Conservation (phyloP, 2,113 vertebrate genomes). For the Erpornis zantholeuca region DNA sequence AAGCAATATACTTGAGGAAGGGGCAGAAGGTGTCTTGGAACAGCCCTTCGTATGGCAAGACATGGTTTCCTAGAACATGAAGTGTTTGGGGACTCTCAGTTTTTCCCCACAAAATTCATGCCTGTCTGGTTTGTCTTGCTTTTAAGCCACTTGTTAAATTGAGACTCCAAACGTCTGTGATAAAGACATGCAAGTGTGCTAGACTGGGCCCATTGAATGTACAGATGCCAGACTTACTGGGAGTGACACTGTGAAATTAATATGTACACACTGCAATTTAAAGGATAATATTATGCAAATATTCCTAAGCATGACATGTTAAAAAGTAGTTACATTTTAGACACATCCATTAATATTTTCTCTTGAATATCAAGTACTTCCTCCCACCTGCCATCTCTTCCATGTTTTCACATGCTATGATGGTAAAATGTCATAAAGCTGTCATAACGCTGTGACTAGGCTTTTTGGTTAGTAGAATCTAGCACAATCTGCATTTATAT, state of each 20-base stretch:
- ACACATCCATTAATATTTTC: slow-evolving; percentile 53
- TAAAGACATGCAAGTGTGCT: not conserved
- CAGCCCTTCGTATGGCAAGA: not conserved
- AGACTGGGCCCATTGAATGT: not conserved
- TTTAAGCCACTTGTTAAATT: not conserved
- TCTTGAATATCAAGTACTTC: slow-evolving; percentile 31
- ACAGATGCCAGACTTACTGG: not conserved
- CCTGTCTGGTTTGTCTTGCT: not conserved
- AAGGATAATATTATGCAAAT: slow-evolving; percentile 48
- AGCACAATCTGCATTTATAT: not conserved
- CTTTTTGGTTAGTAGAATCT: slow-evolving; percentile 17
- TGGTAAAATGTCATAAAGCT: slow-evolving; percentile 37
- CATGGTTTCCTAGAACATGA: not conserved
- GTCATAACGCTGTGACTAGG: slow-evolving; percentile 52
- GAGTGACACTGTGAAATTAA: slow-evolving; percentile 6
- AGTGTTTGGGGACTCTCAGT: not conserved
- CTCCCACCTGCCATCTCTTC: slow-evolving; percentile 32
- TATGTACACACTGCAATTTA: slow-evolving; percentile 4
- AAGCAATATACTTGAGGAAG: not conserved
- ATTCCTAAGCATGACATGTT: slow-evolving; percentile 7
- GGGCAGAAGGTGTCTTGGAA: not conserved
- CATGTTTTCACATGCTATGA: slow-evolving; percentile 38
- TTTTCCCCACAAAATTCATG: not conserved
- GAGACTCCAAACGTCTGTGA: not conserved
- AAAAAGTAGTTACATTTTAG: slow-evolving; percentile 38